Base-by-base conservation (phyloP, 2,888 invertebrate species). In the Molanna angustata region DNA sequence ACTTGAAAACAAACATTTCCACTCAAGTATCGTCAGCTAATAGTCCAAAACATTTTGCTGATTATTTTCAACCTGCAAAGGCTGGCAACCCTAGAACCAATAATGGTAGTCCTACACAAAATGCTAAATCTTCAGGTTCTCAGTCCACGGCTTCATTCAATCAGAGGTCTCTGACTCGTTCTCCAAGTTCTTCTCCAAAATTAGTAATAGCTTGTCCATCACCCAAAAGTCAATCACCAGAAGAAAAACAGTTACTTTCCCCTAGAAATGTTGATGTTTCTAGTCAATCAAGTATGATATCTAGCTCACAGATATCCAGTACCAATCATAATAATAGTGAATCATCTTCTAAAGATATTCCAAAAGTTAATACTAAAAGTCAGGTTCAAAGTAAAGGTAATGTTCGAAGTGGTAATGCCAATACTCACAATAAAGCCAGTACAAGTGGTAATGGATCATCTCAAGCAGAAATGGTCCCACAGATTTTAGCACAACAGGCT, bases 161-260 rank as follows among this genome's bases (percentile, higher is more conserved):
- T 37, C 74, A 76, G 49, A 69, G 74, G 57, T 66, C 71, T 20
- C 76, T 74, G 63, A 74, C 73, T 32, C 69, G 77, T n/a, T 77
- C 77, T 16, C 77, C 77, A 18, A 77, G 77, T 61, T 76, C 75
- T 31, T 77, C 77, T 27, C 77, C 77, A 27, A 77, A 77, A 61
- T 65, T 77, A 57, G 73, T 77, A 1, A 77, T 77, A 61, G 77
- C 60, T 4, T 60, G 60, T 39, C 58, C 60, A 3, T 60, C 60
- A 4, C 60, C 60, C 9, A 60, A 60, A 43, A 60, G 60, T 33
- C 56, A 58, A 16, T 60, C 60, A 42, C 60, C 76, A 49, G 77
- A 77, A 64, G 76, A 76, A 46, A 76, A 76, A 61, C 76, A 76
- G 64, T 63, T 56, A n/a, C 17, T 66, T 14, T 65, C 61, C 54